Conservation (phyloP, 2,797 vertebrate genomes). For the Sternotherus odoratus region DNA sequence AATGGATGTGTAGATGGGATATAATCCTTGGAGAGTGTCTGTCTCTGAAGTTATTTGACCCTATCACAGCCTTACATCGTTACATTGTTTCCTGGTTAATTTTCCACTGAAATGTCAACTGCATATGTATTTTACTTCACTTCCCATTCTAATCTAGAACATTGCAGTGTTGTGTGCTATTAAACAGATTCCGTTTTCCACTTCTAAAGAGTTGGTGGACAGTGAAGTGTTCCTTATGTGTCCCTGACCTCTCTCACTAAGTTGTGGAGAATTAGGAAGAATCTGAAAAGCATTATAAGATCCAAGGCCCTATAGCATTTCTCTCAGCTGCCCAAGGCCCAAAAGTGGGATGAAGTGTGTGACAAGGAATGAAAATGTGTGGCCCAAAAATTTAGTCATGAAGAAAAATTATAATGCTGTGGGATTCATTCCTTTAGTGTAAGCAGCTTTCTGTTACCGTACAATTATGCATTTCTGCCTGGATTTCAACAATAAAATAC, state of each 20-base stretch:
- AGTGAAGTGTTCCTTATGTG: fast-evolving
- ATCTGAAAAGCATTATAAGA: background rate
- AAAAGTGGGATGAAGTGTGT: background rate
- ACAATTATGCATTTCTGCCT: background rate
- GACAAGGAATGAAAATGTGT: background rate
- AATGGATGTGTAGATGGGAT: background rate
- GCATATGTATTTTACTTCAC: background rate
- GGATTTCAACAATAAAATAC: conserved; percentile 8
- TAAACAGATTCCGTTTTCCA: background rate
- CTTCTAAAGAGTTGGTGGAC: conserved; percentile 12
- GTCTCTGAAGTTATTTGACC: background rate
- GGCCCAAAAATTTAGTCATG: background rate
- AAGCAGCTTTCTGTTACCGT: background rate
- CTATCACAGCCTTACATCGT: background rate
- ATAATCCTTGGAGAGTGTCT: background rate
- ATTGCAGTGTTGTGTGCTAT: background rate
- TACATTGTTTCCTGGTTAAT: background rate
- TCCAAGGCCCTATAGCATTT: background rate
- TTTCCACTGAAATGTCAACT: background rate
- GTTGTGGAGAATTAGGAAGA: background rate
- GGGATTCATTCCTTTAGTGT: background rate
- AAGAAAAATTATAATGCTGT: background rate
- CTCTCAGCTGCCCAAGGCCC: conserved; percentile 3
- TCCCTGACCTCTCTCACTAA: background rate
- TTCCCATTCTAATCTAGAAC: background rate